phyloP scores from a whole-genome alignment of 2,797 vertebrate genomes.

The Sandelia bainsii region DNA sequence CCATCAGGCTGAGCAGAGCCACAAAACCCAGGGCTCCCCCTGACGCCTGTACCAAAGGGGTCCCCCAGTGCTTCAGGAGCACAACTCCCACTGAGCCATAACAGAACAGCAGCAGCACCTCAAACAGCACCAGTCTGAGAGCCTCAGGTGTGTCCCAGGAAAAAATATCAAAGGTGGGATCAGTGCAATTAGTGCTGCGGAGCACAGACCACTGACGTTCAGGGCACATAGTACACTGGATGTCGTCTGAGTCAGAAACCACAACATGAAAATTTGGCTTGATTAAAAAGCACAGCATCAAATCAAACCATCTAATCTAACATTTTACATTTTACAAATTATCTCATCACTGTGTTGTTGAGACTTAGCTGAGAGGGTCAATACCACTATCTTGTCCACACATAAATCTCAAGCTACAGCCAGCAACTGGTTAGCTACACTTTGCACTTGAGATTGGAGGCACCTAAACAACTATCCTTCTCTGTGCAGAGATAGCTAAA shows the following conservation, averaged over 20 bases:
- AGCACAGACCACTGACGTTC: conserved; percentile 85
- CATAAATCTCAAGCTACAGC: neutral
- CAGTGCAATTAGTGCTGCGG: conserved; percentile 74
- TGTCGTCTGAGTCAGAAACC: conserved; percentile 77
- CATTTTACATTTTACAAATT: neutral
- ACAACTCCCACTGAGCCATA: conserved; percentile 66
- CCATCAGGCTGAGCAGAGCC: conserved; percentile 79
- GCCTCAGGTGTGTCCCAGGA: conserved; percentile 79
- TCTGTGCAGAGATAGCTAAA: too few relatives aligned
- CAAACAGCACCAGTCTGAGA: conserved; percentile 69
- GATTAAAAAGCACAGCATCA: conserved; percentile 4
- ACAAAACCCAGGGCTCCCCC: conserved; percentile 83
- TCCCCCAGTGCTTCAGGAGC: conserved; percentile 79
- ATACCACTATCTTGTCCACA: too few relatives aligned
- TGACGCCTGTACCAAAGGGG: conserved; percentile 81
- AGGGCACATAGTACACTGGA: conserved; percentile 80
- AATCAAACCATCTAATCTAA: neutral
- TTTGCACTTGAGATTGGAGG: neutral
- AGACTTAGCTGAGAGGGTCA: neutral
- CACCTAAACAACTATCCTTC: neutral
- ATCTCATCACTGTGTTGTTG: neutral
- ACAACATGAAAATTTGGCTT: conserved; percentile 10
- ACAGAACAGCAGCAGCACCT: conserved; percentile 65
- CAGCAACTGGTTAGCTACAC: neutral
- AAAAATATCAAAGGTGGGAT: conserved; percentile 81